Evolutionary conservation across 2,113 vertebrate genomes (phyloP), one percentile per base, ranked within the genome.

Genomic region (Anhinga anhinga): DNA sequence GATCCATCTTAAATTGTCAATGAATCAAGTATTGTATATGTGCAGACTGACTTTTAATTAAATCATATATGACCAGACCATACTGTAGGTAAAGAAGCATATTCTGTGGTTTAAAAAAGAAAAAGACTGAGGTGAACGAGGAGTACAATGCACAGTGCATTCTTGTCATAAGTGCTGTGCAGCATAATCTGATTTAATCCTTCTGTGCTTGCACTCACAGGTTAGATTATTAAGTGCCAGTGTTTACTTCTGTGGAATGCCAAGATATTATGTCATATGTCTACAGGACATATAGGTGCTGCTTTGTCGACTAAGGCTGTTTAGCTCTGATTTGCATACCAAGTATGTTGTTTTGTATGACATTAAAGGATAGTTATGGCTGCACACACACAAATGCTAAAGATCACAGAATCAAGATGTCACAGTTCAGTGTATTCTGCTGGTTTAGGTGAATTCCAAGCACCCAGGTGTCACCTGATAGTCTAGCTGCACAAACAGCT

Each of bases 81-180:
- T 20, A 10, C 59, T 53, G 9, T 8, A 77, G 72, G 27, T 77
- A 30, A 29, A 53, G 47, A 34, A 62, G 58, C 3, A 5, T 74
- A 58, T 90, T 79, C 45, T 15, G 52, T 49, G 72, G 29, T 63
- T 69, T 44, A 44, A 55, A 27, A 34, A 16, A 18, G 16, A 34
- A 11, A 36, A 55, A 18, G 17, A 5, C 15, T 7, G 49, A 66
- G 53, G 9, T 34, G 6, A 59, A 36, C 0, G 3, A 61, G 19
- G 53, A 90, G 15, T 27, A 36, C 2, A 42, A 25, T 13, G 40
- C 36, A 45, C 29, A 65, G 19, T 34, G 49, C 82, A 66, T 95
- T 97, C 82, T 58, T 94, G 34, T 38, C 71, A 44, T 86, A 58
- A 82, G 18, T 62, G 76, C 76, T 88, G 77, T 62, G 78, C 86